Percentiles rank a stretch among this genome's conserved stretches.
Conservation (phyloP, 2,113 vertebrate species). For the Propithecus coquereli region DNA sequence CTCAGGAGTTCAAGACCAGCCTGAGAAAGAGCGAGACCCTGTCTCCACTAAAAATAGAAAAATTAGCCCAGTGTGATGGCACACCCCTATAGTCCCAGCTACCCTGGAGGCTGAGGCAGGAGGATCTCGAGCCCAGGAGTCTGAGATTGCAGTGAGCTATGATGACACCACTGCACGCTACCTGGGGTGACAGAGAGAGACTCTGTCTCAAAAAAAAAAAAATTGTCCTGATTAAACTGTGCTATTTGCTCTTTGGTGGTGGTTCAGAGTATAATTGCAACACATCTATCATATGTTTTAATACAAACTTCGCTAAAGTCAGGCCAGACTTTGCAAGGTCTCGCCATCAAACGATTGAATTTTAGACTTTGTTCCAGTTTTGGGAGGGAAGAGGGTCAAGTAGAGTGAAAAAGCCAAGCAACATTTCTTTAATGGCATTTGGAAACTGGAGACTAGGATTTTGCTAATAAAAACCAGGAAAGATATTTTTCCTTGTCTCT, state of each 20-base stretch:
- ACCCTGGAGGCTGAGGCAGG: no score
- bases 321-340: neutral
- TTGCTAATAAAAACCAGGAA: neutral
- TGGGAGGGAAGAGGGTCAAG: neutral
- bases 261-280: neutral
- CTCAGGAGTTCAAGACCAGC: no score
- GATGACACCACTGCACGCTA: no score
- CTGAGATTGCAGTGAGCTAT: no score
- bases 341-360: neutral
- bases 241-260: neutral
- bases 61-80: no score
- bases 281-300: neutral
- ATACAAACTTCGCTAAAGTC: neutral
- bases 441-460: neutral
- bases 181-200: no score
- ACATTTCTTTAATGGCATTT: neutral
- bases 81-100: no score
- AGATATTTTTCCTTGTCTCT: neutral
- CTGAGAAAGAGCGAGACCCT: no score
- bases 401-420: neutral
- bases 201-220: no score
- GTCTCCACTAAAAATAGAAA: no score
- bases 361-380: neutral
- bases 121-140: no score
- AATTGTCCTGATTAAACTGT: slow-evolving; percentile 1